Conservation (phyloP, 2,888 invertebrate genomes). For the Strigamia maritima region DNA sequence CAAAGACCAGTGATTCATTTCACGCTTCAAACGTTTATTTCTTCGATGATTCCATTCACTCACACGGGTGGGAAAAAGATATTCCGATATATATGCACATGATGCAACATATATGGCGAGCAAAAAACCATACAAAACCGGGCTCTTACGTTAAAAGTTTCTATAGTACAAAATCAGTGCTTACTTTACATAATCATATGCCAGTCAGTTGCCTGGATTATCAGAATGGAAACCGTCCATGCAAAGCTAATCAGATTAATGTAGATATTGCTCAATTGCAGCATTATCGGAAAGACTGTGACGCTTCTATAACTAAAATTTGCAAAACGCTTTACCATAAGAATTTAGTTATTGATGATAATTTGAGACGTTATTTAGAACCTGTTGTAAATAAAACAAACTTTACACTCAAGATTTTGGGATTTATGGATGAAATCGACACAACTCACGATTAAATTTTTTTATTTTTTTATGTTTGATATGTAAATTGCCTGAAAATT, state of each 20-base stretch:
- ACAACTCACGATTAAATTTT: too few species aligned
- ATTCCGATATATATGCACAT: constrained; percentile 87
- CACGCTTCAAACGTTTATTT: constrained; percentile 90
- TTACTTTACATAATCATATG: constrained; percentile 47
- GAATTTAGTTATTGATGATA: neutral
- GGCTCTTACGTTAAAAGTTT: constrained; percentile 47
- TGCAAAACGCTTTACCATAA: neutral
- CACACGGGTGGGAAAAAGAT: constrained; percentile 59
- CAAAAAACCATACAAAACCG: constrained; percentile 46
- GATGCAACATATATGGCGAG: constrained; percentile 58
- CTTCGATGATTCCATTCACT: constrained; percentile 78
- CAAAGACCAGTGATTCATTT: constrained; percentile 62
- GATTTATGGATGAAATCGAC: neutral
- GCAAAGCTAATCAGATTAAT: constrained; percentile 46
- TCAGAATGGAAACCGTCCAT: constrained; percentile 36
- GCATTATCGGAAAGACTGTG: constrained; percentile 50
- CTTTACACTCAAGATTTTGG: neutral
- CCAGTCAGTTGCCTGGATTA: constrained; percentile 46
- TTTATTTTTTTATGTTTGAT: too few species aligned
- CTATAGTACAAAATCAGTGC: constrained; percentile 46
- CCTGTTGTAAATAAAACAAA: neutral
- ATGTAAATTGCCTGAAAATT: too few species aligned
- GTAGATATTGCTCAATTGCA: constrained; percentile 50
- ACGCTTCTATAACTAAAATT: constrained; percentile 42
- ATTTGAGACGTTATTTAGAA: neutral